Base-by-base conservation (phyloP, 2,797 vertebrate genomes). In the Lepidocolaptes lacrymiger region DNA sequence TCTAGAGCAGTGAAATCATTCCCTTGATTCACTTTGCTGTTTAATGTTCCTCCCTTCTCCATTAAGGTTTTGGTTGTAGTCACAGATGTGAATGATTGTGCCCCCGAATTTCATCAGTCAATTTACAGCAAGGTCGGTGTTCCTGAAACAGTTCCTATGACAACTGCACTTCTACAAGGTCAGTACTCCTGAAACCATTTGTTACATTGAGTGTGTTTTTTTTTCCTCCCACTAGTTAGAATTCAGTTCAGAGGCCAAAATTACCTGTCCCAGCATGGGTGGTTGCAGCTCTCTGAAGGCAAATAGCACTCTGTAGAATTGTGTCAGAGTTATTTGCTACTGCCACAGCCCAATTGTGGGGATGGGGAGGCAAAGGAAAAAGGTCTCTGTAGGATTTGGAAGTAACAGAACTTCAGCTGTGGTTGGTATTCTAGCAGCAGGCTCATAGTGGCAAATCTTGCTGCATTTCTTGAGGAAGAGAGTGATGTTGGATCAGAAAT, bases 101-200 rank as follows among this genome's bases (percentile, higher is more conserved):
- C 98, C 67, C 98, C 98, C 1, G 98, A 99, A 97, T 99, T 99
- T 97, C 98, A 98, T 74, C 98, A 99, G 97, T 98, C 98, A 13
- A 98, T 99, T 94, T 99, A 98, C 97, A 99, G 98, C 97, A 98
- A 99, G 96, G 98, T 98, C 6, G 97, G 96, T 34, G 98, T 99
- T 63, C 98, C 98, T 27, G 99, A 99, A 97, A 98, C 98, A 2
- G 98, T 99, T 96, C 97, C 98, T 78, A 98, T 98, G 68, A 98
- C 98, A 92, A 99, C 99, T 34, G 98, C 98, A 10, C 98, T 99
- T 95, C 96, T 99, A 67, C 99, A 99, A 98, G 99, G 99, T 98
- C 96, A 97, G 97, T 89, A 52, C 62, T 91, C 89, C 83, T 74
- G 55, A 74, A 90, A 43, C 12, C 49, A 59, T 95, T 91, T 85